These are phyloP conservation scores for Petrophora chlorosata DNA, from an alignment of 2,888 invertebrate species.

Conservation along the genomic window DNA sequence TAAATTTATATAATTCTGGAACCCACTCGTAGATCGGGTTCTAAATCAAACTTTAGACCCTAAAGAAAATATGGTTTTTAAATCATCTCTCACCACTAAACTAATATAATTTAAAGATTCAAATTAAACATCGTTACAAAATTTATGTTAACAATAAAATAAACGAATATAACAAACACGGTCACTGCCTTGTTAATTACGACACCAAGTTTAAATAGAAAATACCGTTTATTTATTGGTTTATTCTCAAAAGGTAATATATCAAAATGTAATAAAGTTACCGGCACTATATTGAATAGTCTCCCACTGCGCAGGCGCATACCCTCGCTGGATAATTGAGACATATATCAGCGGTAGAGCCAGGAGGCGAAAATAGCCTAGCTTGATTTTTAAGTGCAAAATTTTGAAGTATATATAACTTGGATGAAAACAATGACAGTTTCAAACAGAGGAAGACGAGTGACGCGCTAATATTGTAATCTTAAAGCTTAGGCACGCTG, in stretches of 20 bases:
- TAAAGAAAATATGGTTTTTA: too few species aligned
- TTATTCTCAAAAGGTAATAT: constrained; percentile 48
- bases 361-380: constrained; percentile 38
- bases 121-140: constrained; percentile 21
- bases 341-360: constrained; percentile 62
- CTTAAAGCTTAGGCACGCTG: too few species aligned
- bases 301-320: constrained; percentile 65
- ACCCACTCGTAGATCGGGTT: too few species aligned
- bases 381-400: constrained; percentile 36
- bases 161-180: constrained; percentile 22
- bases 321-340: constrained; percentile 63
- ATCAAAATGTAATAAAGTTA: constrained; percentile 42
- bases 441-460: too few species aligned
- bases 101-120: constrained; percentile 11
- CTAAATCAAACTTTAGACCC: too few species aligned
- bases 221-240: constrained; percentile 43
- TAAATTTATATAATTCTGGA: too few species aligned
- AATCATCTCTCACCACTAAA: neutral
- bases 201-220: constrained; percentile 34
- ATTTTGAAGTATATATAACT: constrained; percentile 19
- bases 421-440: too few species aligned
- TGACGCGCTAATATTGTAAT: too few species aligned
- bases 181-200: constrained; percentile 31
- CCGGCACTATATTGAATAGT: constrained; percentile 53
- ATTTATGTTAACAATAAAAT: constrained; percentile 25